These are phyloP conservation scores for Sternotherus odoratus DNA, from an alignment of 2,797 vertebrate genomes.

Conservation along the genomic window DNA sequence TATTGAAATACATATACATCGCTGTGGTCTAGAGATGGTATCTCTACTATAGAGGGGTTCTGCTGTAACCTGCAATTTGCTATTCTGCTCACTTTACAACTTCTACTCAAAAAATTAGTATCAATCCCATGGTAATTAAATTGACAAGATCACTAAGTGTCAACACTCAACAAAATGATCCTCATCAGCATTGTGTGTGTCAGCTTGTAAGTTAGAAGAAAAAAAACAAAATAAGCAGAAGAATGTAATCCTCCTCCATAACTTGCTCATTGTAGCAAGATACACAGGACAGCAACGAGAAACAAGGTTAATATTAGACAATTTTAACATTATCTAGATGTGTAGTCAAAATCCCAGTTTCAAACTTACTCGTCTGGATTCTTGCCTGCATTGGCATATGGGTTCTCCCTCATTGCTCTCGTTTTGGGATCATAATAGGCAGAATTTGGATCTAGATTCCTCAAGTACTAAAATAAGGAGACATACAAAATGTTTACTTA, in stretches of 20 bases:
- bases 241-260: neutral
- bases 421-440: conserved; percentile 99
- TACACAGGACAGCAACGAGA: neutral
- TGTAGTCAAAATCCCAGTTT: neutral
- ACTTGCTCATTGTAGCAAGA: neutral
- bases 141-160: neutral
- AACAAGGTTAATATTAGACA: neutral
- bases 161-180: neutral
- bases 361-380: conserved; percentile 94
- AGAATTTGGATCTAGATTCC: conserved; percentile 98
- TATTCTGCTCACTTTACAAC: neutral
- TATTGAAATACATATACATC: neutral
- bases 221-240: neutral
- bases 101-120: neutral
- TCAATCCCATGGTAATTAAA: neutral
- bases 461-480: conserved; percentile 87
- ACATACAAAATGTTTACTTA: neutral
- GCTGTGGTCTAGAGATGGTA: neutral
- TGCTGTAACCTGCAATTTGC: neutral
- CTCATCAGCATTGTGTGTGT: neutral
- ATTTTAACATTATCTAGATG: neutral
- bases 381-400: conserved; percentile 95
- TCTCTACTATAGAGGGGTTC: neutral
- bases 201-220: neutral
- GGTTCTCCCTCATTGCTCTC: conserved; percentile 98